These are phyloP conservation scores for Neodontobutis hainanensis DNA, from an alignment of 2,113 vertebrate species.

Conservation along the genomic window DNA sequence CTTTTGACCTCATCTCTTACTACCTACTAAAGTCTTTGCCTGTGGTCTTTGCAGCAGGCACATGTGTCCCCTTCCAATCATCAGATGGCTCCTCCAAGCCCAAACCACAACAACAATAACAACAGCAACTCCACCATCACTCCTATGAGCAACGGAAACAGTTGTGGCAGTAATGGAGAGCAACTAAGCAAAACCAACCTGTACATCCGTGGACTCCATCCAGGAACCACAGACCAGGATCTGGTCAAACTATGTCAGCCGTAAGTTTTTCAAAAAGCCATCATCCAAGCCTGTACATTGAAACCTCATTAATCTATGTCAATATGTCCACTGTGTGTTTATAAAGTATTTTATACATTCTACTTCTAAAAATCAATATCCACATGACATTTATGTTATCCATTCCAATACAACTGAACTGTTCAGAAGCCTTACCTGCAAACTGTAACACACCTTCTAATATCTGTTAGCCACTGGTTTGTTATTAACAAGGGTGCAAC, in stretches of 20 bases:
- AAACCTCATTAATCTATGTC: constrained; percentile 43
- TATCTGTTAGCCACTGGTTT: background rate
- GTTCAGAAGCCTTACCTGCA: background rate
- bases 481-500: no score
- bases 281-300: constrained; percentile 15
- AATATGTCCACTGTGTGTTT: background rate
- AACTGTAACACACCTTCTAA: background rate
- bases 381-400: no score
- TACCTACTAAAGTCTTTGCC: background rate
- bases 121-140: constrained; percentile 46
- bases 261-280: constrained; percentile 77
- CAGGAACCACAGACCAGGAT: constrained; percentile 93
- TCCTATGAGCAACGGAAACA: constrained; percentile 64
- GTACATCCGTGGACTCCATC: constrained; percentile 92
- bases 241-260: constrained; percentile 93
- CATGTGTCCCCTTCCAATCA: constrained; percentile 86
- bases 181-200: constrained; percentile 95
- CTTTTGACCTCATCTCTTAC: background rate
- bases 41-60: constrained; percentile 74
- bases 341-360: constrained; percentile 12
- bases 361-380: no score
- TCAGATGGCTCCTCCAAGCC: constrained; percentile 90
- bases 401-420: no score
- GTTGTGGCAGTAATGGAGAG: constrained; percentile 77
- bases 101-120: constrained; percentile 75